Percentiles rank a stretch among this genome's conserved stretches.
Evolutionary conservation across 92 coral and sea anemone species (phyloP).

Genomic region (Palythoa caribaeorum): DNA sequence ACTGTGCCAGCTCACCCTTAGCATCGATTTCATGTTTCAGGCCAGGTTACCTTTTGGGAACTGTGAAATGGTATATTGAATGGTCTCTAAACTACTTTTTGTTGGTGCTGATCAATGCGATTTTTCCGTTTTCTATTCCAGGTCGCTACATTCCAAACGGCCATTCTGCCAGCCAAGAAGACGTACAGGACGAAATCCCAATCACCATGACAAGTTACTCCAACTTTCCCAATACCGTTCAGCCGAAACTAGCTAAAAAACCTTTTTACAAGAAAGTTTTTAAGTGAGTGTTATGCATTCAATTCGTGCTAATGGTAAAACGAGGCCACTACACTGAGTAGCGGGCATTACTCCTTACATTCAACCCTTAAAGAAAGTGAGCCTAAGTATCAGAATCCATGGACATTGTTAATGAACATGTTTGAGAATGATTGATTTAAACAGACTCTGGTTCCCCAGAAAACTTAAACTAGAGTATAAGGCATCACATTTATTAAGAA

Average conservation of each 20-base stretch:
- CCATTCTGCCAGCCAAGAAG: constrained; percentile 75
- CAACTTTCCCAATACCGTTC: constrained; percentile 83
- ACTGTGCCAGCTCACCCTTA: too few relatives aligned
- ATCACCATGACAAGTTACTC: constrained; percentile 98
- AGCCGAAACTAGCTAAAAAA: constrained; percentile 93
- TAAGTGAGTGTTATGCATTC: constrained; percentile 62
- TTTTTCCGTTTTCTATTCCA: not conserved
- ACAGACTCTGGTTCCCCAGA: too few relatives aligned
- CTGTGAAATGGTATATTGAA: too few relatives aligned
- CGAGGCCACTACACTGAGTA: not conserved
- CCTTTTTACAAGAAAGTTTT: constrained; percentile 89
- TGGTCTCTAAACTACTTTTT: not conserved
- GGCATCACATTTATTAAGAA: too few relatives aligned
- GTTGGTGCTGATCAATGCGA: not conserved
- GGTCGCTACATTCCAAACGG: constrained; percentile 80
- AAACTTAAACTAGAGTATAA: too few relatives aligned
- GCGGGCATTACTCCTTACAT: too few relatives aligned
- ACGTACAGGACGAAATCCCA: constrained; percentile 80
- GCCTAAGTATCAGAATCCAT: too few relatives aligned
- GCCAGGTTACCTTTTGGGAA: too few relatives aligned
- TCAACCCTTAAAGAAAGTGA: too few relatives aligned
- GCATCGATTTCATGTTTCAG: too few relatives aligned
- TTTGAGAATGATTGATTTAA: too few relatives aligned
- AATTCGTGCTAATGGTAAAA: not conserved
- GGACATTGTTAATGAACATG: too few relatives aligned